Conservation (phyloP, 2,113 vertebrate genomes). For the Ia io region DNA sequence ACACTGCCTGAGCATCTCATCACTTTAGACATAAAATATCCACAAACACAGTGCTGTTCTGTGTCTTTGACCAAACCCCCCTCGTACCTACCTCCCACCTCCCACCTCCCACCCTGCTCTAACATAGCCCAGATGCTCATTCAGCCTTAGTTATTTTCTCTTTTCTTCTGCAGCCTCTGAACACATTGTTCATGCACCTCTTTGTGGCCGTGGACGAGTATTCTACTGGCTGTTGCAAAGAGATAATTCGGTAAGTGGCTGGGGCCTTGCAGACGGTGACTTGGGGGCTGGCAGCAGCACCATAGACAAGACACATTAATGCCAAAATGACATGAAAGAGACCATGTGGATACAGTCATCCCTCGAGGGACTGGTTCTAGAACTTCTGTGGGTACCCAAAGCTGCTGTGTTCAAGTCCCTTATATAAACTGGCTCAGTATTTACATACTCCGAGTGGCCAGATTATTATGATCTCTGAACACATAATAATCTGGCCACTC, state of each 20-base stretch:
- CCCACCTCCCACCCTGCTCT: not conserved
- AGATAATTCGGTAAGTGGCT: slow-evolving; percentile 88
- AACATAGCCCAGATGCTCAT: not conserved
- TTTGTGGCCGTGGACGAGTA: slow-evolving; percentile 87
- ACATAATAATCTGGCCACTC: too few relatives aligned
- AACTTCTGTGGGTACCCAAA: not conserved
- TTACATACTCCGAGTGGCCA: too few relatives aligned
- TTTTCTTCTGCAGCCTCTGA: slow-evolving; percentile 85
- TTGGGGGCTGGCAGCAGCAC: not conserved
- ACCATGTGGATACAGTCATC: not conserved
- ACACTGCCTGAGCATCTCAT: not conserved
- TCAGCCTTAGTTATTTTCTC: not conserved
- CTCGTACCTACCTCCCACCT: not conserved
- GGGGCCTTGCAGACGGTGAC: not conserved
- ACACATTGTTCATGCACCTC: slow-evolving; percentile 93
- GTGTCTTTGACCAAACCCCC: not conserved
- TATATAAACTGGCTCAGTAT: not conserved
- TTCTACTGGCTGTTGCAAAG: slow-evolving; percentile 78
- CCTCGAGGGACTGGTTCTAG: not conserved
- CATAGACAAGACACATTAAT: not conserved
- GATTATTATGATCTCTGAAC: too few relatives aligned
- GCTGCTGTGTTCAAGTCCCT: not conserved
- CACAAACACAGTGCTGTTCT: not conserved
- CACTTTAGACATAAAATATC: not conserved
- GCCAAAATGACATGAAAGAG: not conserved